These are phyloP conservation scores for Sturnus vulgaris DNA, from an alignment of 2,113 vertebrate species.

Conservation along the genomic window DNA sequence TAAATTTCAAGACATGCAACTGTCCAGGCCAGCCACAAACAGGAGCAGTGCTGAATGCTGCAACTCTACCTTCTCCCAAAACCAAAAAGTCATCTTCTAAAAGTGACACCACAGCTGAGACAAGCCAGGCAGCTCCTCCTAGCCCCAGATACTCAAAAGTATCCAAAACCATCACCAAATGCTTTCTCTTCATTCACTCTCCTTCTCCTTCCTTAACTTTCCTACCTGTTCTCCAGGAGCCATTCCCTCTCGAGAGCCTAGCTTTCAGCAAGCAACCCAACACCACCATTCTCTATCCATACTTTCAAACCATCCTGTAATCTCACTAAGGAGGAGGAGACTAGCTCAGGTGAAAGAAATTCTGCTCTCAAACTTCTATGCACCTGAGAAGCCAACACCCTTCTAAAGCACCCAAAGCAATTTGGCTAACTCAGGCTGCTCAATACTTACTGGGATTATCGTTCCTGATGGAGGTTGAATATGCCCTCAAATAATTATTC, in stretches of 20 bases:
- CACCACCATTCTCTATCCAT: fast-evolving
- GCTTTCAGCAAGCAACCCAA: neutral
- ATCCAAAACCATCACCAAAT: neutral
- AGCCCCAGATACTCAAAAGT: fast-evolving
- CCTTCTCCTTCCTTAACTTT: neutral
- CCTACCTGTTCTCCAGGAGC: neutral
- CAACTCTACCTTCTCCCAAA: neutral
- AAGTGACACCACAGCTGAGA: neutral
- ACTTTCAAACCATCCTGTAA: neutral
- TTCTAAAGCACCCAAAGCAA: neutral
- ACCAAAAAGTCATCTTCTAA: neutral
- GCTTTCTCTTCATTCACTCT: neutral
- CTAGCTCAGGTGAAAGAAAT: neutral
- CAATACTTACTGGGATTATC: neutral
- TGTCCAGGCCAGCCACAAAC: neutral
- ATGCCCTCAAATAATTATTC: neutral
- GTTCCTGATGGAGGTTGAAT: neutral
- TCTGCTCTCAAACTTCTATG: neutral
- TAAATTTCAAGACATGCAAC: neutral
- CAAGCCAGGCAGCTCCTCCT: neutral
- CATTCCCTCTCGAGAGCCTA: fast-evolving
- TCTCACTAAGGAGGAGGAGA: neutral
- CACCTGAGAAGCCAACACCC: neutral
- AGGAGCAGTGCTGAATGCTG: fast-evolving
- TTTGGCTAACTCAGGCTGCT: neutral